These are phyloP conservation scores for Protophormia terraenovae DNA, from an alignment of 2,888 invertebrate species.

Conservation along the genomic window DNA sequence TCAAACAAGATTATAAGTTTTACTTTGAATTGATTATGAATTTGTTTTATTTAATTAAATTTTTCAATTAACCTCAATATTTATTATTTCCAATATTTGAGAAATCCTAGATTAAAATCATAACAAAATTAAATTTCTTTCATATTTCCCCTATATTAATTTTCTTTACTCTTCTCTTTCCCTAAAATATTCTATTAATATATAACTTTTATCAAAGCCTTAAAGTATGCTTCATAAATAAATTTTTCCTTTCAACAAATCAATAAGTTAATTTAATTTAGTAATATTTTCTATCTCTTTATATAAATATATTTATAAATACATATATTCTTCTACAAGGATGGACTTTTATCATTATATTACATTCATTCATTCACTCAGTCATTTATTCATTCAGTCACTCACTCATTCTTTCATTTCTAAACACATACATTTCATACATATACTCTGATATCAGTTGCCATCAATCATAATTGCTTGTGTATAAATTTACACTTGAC, in stretches of 20 bases:
- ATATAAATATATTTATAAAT: neutral
- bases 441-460: slow-evolving; percentile 30
- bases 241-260: slow-evolving; percentile 8
- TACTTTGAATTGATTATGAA: too few relatives aligned
- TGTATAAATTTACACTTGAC: slow-evolving; percentile 59
- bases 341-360: slow-evolving; percentile 14
- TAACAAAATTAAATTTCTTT: too few relatives aligned
- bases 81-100: too few relatives aligned
- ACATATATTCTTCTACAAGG: neutral
- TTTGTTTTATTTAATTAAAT: too few relatives aligned
- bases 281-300: neutral
- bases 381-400: neutral
- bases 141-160: neutral
- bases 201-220: neutral
- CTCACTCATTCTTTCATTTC: neutral
- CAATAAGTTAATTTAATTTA: slow-evolving; percentile 32
- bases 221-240: slow-evolving; percentile 9
- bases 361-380: neutral
- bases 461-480: slow-evolving; percentile 65
- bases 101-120: too few relatives aligned
- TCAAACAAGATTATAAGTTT: too few relatives aligned
- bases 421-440: neutral
- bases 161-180: neutral
- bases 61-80: too few relatives aligned
- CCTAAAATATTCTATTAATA: neutral